Evolutionary conservation across 2,113 vertebrate genomes (phyloP).

Genomic region (Dipodomys ordii): DNA sequence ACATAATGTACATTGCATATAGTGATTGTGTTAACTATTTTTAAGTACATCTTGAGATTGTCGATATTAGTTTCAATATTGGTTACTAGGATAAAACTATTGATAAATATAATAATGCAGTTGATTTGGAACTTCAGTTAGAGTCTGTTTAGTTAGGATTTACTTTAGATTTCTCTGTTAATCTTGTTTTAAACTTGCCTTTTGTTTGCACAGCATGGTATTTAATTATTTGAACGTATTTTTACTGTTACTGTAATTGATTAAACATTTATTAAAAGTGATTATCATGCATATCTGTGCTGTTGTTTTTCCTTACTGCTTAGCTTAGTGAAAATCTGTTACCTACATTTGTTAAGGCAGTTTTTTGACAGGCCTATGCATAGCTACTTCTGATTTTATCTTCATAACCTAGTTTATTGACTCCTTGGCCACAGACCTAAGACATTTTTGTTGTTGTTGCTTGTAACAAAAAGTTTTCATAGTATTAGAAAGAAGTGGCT

Average conservation of each 20-base stretch:
- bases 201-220: constrained; percentile 39
- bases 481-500: background rate
- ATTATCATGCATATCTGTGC: background rate
- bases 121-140: constrained; percentile 24
- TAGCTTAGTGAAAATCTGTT: background rate
- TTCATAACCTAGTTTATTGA: background rate
- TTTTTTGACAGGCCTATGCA: background rate
- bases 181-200: constrained; percentile 19
- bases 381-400: constrained; percentile 36
- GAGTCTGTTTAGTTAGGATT: background rate
- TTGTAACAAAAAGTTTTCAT: constrained; percentile 8
- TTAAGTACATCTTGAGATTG: constrained; percentile 17
- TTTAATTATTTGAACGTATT: background rate
- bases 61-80: background rate
- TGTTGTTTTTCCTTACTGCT: background rate
- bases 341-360: background rate
- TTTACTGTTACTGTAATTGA: background rate
- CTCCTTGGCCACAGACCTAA: background rate
- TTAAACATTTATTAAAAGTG: constrained; percentile 35
- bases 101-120: background rate
- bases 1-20: background rate
- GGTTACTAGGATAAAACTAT: background rate
- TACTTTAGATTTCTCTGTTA: constrained; percentile 37
- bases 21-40: constrained; percentile 30
- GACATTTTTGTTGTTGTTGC: background rate